Evolutionary conservation across 2,888 invertebrate genomes (phyloP).

Genomic region (Yponomeuta plumbellus): DNA sequence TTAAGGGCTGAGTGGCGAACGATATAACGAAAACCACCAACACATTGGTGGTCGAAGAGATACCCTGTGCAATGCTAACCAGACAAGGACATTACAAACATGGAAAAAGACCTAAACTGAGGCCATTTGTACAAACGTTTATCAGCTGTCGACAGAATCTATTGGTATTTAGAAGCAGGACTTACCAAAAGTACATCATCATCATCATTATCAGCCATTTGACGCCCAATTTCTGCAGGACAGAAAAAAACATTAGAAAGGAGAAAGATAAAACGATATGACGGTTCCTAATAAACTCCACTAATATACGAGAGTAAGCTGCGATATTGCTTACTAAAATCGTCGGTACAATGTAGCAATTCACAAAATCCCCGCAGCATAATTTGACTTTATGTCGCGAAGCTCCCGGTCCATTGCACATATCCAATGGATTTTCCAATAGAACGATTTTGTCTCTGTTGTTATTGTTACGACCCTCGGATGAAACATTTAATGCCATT

Average conservation of each 20-base stretch:
- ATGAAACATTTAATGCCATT: conserved; percentile 50
- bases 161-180: no score
- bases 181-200: no score
- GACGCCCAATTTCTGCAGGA: no score
- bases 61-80: no score
- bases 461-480: conserved; percentile 41
- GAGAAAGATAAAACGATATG: neutral
- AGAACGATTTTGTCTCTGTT: conserved; percentile 43
- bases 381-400: conserved; percentile 65
- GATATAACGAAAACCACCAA: neutral
- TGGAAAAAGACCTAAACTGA: no score
- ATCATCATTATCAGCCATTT: no score
- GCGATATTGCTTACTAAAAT: neutral
- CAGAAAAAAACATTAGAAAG: no score
- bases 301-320: neutral
- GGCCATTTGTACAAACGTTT: no score
- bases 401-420: conserved; percentile 60
- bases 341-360: neutral
- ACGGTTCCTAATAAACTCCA: neutral
- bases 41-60: neutral
- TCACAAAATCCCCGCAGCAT: conserved; percentile 27
- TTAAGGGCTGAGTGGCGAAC: conserved; percentile 37
- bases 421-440: conserved; percentile 66
- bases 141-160: no score
- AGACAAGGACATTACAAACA: no score